Base-by-base conservation (phyloP, 2,113 vertebrate genomes). In the Bungarus multicinctus region DNA sequence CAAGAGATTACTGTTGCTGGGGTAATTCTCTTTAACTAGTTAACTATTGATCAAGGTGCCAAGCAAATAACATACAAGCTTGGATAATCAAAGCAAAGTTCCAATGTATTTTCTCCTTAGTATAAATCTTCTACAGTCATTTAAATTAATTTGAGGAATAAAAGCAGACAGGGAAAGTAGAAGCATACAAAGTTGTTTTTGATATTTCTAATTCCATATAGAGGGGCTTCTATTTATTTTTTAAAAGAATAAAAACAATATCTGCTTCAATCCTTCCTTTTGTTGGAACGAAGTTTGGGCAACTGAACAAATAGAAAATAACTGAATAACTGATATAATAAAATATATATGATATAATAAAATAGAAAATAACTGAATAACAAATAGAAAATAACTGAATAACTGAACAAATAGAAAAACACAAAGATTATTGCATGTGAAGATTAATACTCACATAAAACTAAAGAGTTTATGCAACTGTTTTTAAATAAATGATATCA, bases 1-100 rank as follows among this genome's bases (percentile, higher is more conserved):
- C 3, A 64, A 43, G 93, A 30, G 1, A 57, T 55, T 95, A 93
- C 92, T 95, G 34, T 8, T 81, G 69, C 69, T 39, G 69, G 69
- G 7, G 34, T 39, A 81, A 43, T 81, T 43, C 74, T 81, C 74
- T 81, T 81, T 74, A 74, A 50, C 47, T 81, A n/a, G n/a, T 81
- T 18, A 81, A 39, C 69, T 81, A 39, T 39, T 81, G 69, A 20
- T 81, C 34, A 81, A 81, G 20, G n/a, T 81, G 34, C n/a, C 34
- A 81, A 39, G 69, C 69, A 39, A 81, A 39, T 81, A 81, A 81
- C 14, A 39, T 18, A 20, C 69, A 39, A 39, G n/a, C 34, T 1
- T 81, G 16, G 69, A 81, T 39, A 39, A 81, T 81, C 16, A 20
- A 81, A 8, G 34, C 69, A 81, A 94, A 90, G 9, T 91, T 16